Conservation (phyloP, 2,888 invertebrate genomes). For the Andrena bicolor region DNA sequence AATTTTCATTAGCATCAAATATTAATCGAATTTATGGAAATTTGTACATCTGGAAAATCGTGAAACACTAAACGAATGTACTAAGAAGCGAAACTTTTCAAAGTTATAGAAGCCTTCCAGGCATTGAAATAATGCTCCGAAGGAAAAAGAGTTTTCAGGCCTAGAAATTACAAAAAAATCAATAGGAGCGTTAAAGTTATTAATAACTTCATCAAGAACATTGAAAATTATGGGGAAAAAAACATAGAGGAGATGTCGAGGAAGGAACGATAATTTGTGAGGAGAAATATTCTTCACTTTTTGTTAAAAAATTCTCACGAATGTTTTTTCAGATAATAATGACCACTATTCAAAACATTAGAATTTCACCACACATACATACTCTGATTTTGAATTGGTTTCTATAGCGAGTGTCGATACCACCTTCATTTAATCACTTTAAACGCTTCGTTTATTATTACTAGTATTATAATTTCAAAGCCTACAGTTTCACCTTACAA, state of each 20-base stretch:
- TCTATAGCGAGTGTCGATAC: too few species aligned
- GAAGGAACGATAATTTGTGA: not conserved
- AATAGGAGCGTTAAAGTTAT: constrained; percentile 50
- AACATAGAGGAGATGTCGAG: constrained; percentile 11
- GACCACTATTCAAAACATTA: too few species aligned
- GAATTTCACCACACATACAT: too few species aligned
- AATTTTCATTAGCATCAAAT: not conserved
- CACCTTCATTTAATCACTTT: too few species aligned
- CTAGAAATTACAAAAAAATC: constrained; percentile 58
- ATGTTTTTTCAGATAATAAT: not conserved
- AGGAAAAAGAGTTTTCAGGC: constrained; percentile 38
- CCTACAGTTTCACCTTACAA: not conserved
- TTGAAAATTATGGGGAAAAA: constrained; percentile 39
- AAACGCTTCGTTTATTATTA: too few species aligned
- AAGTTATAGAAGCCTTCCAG: constrained; percentile 18
- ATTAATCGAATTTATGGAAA: not conserved
- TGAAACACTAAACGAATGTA: not conserved
- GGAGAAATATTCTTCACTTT: not conserved
- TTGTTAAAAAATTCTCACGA: not conserved
- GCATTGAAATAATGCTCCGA: constrained; percentile 26
- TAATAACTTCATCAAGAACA: constrained; percentile 50
- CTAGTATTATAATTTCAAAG: too few species aligned
- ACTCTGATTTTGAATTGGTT: too few species aligned
- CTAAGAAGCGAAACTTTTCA: not conserved
- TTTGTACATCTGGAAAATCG: not conserved